phyloP scores from a whole-genome alignment of 2,888 invertebrate genomes.

The Bugulina stolonifera region DNA sequence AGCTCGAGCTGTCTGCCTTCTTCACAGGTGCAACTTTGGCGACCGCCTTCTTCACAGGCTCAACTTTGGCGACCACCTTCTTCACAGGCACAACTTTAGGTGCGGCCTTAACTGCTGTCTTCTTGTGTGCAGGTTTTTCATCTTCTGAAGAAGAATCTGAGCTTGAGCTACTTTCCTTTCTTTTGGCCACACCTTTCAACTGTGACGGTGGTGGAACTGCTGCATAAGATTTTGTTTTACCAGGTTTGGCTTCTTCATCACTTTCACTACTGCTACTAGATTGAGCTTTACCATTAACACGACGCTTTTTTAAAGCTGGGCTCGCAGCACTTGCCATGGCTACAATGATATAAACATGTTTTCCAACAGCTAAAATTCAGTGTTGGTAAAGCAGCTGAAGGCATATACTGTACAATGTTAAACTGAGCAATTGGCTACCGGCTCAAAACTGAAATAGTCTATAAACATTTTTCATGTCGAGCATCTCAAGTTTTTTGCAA shows the following conservation, averaged over 20 bases:
- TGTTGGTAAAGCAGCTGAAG: too few species aligned
- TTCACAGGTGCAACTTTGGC: neutral
- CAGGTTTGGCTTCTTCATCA: neutral
- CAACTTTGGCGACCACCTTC: neutral
- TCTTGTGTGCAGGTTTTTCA: neutral
- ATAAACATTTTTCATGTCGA: too few species aligned
- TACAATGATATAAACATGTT: too few species aligned
- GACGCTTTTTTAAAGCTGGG: constrained; percentile 7
- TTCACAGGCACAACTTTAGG: neutral
- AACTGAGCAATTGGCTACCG: too few species aligned
- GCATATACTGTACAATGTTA: too few species aligned
- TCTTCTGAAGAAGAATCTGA: constrained; percentile 12
- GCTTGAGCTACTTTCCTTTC: constrained; percentile 2
- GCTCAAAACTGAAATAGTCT: too few species aligned
- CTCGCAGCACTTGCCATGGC: constrained; percentile 1
- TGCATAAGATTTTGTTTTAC: neutral
- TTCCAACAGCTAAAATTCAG: too few species aligned
- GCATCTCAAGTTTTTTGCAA: too few species aligned
- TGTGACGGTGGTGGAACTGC: neutral
- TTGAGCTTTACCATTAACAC: neutral
- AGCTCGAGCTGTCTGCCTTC: constrained; percentile 1
- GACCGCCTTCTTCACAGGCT: neutral
- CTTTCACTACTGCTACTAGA: neutral
- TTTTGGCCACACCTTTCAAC: neutral
- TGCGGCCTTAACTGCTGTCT: neutral